These are phyloP conservation scores for Falco punctatus DNA, from an alignment of 2,113 vertebrate species.

Conservation along the genomic window DNA sequence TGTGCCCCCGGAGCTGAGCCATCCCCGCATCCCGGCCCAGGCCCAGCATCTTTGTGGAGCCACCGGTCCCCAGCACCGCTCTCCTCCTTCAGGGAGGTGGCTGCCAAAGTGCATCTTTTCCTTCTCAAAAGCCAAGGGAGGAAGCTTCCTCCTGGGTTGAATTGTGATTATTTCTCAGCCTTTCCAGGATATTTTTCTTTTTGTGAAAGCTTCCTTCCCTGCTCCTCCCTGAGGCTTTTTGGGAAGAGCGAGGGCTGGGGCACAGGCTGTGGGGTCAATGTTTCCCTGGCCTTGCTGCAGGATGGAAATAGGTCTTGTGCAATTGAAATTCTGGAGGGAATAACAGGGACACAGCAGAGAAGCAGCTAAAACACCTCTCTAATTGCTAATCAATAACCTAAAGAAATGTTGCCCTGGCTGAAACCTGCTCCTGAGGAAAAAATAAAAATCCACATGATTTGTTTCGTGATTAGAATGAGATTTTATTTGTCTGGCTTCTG, in stretches of 20 bases:
- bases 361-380: slow-evolving; percentile 53
- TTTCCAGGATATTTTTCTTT: background rate
- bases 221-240: background rate
- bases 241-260: background rate
- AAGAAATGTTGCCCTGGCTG: slow-evolving; percentile 51
- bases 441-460: background rate
- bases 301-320: background rate
- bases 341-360: background rate
- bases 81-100: background rate
- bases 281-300: background rate
- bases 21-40: accelerated
- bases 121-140: background rate
- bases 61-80: accelerated
- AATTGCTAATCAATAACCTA: slow-evolving; percentile 62
- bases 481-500: background rate
- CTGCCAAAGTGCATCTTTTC: background rate
- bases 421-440: background rate
- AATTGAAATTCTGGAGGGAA: slow-evolving; percentile 40
- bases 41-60: background rate
- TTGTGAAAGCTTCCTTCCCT: background rate
- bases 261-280: background rate
- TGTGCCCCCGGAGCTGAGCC: accelerated
- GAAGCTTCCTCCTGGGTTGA: background rate
- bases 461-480: slow-evolving; percentile 7
- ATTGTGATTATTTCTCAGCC: background rate